Evolutionary conservation across 2,113 vertebrate species (phyloP), one percentile per base, ranked within the genome.

Genomic region (Phrynosoma platyrhinos): DNA sequence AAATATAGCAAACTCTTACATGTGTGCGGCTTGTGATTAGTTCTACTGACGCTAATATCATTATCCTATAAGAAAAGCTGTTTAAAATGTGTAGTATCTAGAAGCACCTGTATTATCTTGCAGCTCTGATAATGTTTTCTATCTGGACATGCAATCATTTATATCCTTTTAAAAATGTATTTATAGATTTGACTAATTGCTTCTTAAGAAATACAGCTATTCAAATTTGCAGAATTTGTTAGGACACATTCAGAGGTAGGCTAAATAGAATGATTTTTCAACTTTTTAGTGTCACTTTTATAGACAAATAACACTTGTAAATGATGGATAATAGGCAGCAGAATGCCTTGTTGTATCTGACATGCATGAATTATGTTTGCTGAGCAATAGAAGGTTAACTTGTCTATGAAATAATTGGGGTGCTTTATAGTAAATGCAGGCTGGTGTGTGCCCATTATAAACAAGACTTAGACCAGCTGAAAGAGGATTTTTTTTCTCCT

Each of bases 281-380:
- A 97, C 95, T 97, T 96, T 97, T 96, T 96, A 96, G 96, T 97
- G 97, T 97, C 96, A 97, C 94, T 97, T 97, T 97, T 97, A 97
- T 97, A 96, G 96, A 97, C 96, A 97, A 97, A 96, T 96, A 97
- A 95, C 95, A 97, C 95, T 97, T 95, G 94, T 97, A 97, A 97
- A 96, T 97, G 96, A 97, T 97, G 95, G 96, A 96, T 97, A 97
- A 97, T 96, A 96, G 96, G 91, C 91, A 94, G 91, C 95, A 96
- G 95, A 95, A 95, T 95, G 95, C 95, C 87, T 90, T 32, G 82
- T 94, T 92, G 94, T 95, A 95, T 97, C 93, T 96, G 96, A 96
- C 75, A 92, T 93, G 91, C 91, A 91, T 97, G 96, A 96, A 93
- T 96, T 97, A 97, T 95, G 94, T 95, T 96, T 96, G 89, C 94